Base-by-base conservation (phyloP, 2,113 vertebrate species). In the Rhynchopsitta pachyrhyncha region DNA sequence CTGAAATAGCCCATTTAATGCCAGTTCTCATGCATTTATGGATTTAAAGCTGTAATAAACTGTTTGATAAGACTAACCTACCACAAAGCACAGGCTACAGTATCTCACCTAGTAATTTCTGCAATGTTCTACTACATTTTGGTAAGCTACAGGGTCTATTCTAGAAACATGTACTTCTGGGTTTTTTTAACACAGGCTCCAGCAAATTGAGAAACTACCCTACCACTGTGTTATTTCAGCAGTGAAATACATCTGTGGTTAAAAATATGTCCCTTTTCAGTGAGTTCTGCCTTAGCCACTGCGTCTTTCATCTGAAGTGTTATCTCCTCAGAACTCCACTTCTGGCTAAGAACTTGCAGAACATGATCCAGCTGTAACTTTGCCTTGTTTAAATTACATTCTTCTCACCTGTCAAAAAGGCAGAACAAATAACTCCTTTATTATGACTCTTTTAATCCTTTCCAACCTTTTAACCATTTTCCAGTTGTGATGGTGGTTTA, bases 1-100 rank as follows among this genome's bases (percentile, higher is more conserved):
- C 78, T 68, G 59, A 89, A 95, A 95, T 33, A 88, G 87, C 59
- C 59, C 46, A 83, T 82, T 94, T 88, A 96, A 88, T 73, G 88
- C 28, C 63, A 74, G 10, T 39, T 84, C 25, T 77, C n/a, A 63
- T 13, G n/a, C 71, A 80, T 66, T 88, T 67, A 78, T 33, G 13
- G 49, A 88, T 86, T 73, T 93, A 55, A 95, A 95, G 75, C 46
- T 42, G 41, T 19, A 82, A 76, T 42, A 71, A 96, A 88, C 27
- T 20, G 33, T 76, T 83, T 46, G 44, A 92, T 68, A 69, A 79
- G 67, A 19, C 62, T 62, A 64, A 89, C 23, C 67, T 50, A 78
- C 35, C 50, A 31, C 70, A 83, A 82, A 86, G 50, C 64, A 67
- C 39, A 70, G 60, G 68, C 53, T 67, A 29, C 41, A 66, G 50